Evolutionary conservation across 2,797 vertebrate species (phyloP).

Genomic region (Phoebastria nigripes): DNA sequence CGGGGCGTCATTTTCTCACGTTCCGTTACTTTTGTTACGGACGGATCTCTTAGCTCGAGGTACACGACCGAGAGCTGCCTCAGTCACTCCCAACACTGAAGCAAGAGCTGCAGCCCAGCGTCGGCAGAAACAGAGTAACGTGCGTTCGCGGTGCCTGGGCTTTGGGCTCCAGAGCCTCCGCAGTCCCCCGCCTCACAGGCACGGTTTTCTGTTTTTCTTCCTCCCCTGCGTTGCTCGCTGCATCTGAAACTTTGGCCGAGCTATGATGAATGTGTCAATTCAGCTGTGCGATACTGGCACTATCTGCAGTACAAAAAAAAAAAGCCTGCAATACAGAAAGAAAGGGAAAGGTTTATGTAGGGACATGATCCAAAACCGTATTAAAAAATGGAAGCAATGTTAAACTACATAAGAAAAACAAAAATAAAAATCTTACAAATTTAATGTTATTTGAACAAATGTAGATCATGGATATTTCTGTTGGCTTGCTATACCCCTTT

Average conservation of each 20-base stretch:
- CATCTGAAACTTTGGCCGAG: background rate
- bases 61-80: background rate
- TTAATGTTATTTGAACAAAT: background rate
- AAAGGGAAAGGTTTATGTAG: background rate
- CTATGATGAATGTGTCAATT: background rate
- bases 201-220: background rate
- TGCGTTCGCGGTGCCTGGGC: background rate
- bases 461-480: background rate
- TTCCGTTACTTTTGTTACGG: background rate
- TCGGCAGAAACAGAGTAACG: background rate
- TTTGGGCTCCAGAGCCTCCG: background rate
- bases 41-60: background rate
- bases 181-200: background rate
- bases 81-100: background rate
- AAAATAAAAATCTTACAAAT: background rate
- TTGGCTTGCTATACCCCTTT: background rate
- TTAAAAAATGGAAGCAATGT: background rate
- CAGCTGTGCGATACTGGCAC: background rate
- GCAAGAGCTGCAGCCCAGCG: background rate
- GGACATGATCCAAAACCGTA: background rate
- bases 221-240: background rate
- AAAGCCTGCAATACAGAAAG: background rate
- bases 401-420: background rate
- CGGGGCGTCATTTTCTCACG: background rate
- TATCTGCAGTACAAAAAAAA: background rate